Base-by-base conservation (phyloP, 2,888 invertebrate genomes). In the Hypena proboscidalis region DNA sequence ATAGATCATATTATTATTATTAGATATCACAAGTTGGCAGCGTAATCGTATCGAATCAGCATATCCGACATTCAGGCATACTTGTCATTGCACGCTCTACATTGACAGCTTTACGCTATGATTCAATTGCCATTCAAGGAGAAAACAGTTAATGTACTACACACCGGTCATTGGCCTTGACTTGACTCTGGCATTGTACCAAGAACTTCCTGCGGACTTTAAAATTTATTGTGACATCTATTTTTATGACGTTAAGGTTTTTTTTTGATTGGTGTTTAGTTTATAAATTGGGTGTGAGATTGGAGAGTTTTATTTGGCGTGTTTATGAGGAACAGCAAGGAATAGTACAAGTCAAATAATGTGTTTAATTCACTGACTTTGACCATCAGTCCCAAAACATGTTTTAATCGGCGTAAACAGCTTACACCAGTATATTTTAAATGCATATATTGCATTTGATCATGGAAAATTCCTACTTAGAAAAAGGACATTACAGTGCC, bases 111-210 rank as follows among this genome's bases (percentile, higher is more conserved):
- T 53, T 7, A 27, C 26, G 38, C 25, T 23, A 50, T 8, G 44
- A 35, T 20, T 39, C 58, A 60, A 67, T 70, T 67, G 64, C 62
- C 63, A 54, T 22, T 53, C 77, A 74, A 77, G 71, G 74, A 52
- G 60, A 74, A 60, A 61, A 56, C 57, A 58, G 69, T 72, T 70
- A 57, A 66, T 61, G 55, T 51, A 64, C 55, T 58, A 55, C 64
- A 35, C 60, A 46, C 47, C 78, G 79, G 78, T 79, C 78, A 79
- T 69, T 70, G 62, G 64, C 78, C 78, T 79, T 79, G 77, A 69
- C 71, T 66, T 53, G 64, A 60, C 68, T 67, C 74, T 79, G 78
- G 79, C 79, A 66, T 49, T 59, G 55, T 36, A 68, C 71, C 78
- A 78, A 77, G 31, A 50, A 48, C 47, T 44, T 53, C 37, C 26